Evolutionary conservation across 1,140 invertebrate species (phyloP).

Genomic region (Propsilocerus akamusi): DNA sequence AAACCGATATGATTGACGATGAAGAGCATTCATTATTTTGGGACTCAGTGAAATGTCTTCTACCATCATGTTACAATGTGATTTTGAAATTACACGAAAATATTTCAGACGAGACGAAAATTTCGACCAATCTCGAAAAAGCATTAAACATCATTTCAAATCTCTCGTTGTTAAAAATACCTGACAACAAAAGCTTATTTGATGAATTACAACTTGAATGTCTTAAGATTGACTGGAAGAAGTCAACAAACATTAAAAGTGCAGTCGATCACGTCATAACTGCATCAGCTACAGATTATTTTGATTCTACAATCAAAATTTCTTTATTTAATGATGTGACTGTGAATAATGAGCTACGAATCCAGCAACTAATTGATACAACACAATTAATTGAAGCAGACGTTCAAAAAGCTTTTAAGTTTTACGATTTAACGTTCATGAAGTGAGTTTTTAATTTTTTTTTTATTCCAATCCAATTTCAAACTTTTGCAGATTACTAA

Average conservation of each 20-base stretch:
- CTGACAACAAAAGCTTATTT: constrained; percentile 42
- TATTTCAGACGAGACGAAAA: constrained; percentile 43
- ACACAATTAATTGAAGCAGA: constrained; percentile 65
- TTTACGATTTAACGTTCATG: constrained; percentile 61
- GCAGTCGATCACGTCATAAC: constrained; percentile 44
- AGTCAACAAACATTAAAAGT: constrained; percentile 33
- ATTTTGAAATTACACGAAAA: constrained; percentile 56
- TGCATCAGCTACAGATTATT: constrained; percentile 57
- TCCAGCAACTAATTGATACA: constrained; percentile 62
- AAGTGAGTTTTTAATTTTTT: constrained; percentile 22
- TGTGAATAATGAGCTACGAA: constrained; percentile 35
- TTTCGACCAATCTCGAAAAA: constrained; percentile 41
- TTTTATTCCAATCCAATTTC: background rate
- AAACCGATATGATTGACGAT: constrained; percentile 41
- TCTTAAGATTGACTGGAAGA: constrained; percentile 28
- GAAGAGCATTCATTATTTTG: constrained; percentile 53
- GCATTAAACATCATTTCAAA: constrained; percentile 47
- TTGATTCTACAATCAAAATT: constrained; percentile 51
- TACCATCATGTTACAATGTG: constrained; percentile 53
- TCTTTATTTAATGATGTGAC: constrained; percentile 39
- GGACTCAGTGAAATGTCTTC: constrained; percentile 51
- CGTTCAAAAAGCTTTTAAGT: constrained; percentile 58
- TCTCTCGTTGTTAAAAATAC: constrained; percentile 33
- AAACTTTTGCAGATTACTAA: constrained; percentile 27
- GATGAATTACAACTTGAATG: constrained; percentile 43